Evolutionary conservation across 2,113 vertebrate species (phyloP).

Genomic region (Cynopterus brachyotis): DNA sequence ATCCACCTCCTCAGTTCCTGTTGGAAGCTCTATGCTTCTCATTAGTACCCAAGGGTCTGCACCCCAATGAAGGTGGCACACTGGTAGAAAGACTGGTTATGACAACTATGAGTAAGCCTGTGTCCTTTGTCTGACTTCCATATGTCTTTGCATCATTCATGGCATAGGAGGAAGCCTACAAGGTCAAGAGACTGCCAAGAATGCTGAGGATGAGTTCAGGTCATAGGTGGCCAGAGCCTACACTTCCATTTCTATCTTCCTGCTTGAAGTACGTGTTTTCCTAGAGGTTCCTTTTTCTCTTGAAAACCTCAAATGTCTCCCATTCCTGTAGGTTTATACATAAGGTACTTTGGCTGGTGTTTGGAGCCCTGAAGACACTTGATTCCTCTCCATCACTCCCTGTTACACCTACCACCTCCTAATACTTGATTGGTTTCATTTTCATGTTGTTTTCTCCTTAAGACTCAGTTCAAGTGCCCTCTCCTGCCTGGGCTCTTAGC

Average conservation of each 20-base stretch:
- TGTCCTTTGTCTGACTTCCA: slow-evolving; percentile 87
- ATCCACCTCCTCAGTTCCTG: slow-evolving; percentile 81
- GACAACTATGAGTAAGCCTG: slow-evolving; percentile 88
- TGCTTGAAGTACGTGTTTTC: not conserved
- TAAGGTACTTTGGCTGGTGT: not conserved
- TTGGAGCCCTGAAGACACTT: not conserved
- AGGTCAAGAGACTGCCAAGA: slow-evolving; percentile 89
- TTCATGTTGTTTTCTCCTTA: not conserved
- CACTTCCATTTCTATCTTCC: not conserved
- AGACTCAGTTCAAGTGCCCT: not conserved
- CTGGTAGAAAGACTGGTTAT: slow-evolving; percentile 90
- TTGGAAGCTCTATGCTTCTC: slow-evolving; percentile 88
- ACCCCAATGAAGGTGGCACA: slow-evolving; percentile 90
- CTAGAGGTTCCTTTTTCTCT: not conserved
- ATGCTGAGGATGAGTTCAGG: slow-evolving; percentile 87
- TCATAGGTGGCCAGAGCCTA: not conserved
- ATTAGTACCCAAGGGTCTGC: slow-evolving; percentile 86
- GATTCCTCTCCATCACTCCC: not conserved
- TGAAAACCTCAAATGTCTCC: not conserved
- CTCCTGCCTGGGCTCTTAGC: not conserved
- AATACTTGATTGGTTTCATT: not conserved
- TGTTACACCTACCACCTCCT: not conserved
- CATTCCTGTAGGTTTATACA: not conserved
- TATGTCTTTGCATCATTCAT: slow-evolving; percentile 92
- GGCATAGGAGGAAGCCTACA: slow-evolving; percentile 90